These are phyloP conservation scores for Bolborhynchus lineola DNA, from an alignment of 2,113 vertebrate species.

Conservation along the genomic window DNA sequence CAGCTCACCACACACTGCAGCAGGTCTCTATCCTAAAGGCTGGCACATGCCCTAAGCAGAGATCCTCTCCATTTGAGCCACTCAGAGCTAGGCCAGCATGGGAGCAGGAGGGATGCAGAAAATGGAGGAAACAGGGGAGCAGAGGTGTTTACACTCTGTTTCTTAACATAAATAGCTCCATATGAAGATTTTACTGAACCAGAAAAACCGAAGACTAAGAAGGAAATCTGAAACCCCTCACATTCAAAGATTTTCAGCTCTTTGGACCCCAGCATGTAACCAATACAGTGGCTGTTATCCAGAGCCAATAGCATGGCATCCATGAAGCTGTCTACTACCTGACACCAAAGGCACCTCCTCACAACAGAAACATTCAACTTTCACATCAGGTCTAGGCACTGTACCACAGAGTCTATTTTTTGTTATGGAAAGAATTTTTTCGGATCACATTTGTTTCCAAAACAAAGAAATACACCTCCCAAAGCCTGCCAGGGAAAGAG, in stretches of 20 bases:
- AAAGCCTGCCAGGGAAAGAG: neutral
- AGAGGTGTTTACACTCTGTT: neutral
- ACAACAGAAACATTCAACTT: neutral
- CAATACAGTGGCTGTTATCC: neutral
- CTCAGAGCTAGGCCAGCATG: neutral
- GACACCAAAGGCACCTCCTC: neutral
- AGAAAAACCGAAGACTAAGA: neutral
- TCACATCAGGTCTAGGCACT: neutral
- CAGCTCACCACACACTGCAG: neutral
- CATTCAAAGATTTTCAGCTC: neutral
- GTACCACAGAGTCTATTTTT: neutral
- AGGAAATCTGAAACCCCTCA: neutral
- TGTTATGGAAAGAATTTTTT: neutral
- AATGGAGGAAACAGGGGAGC: neutral
- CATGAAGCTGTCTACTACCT: neutral
- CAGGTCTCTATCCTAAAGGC: neutral
- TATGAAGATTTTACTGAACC: neutral
- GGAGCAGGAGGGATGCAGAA: neutral
- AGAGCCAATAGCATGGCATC: neutral
- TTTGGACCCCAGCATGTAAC: neutral
- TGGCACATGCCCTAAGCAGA: neutral
- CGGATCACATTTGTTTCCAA: neutral
- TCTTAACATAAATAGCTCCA: neutral
- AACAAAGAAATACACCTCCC: slow-evolving; percentile 19
- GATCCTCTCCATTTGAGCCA: neutral